A percentile compares a stretch with the other conserved stretches of the same genome.
phyloP scores from a whole-genome alignment of 2,113 vertebrate genomes.

The Apaloderma vittatum region DNA sequence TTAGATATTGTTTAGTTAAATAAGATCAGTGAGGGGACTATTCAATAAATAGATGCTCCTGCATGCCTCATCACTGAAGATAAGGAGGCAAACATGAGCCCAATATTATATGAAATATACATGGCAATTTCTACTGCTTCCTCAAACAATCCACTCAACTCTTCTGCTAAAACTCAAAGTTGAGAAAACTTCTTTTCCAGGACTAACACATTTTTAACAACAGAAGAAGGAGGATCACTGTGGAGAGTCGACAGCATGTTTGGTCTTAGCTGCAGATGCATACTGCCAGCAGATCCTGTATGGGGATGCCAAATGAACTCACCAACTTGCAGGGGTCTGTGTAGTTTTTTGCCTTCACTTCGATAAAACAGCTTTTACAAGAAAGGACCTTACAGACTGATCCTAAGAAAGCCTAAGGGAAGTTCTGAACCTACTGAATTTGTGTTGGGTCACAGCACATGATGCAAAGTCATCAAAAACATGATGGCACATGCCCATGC shows the following conservation, averaged over 20 bases:
- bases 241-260: not conserved
- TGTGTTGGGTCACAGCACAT: not conserved
- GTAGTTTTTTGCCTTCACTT: not conserved
- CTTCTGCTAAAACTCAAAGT: not conserved
- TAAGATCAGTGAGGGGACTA: not conserved
- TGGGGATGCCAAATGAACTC: not conserved
- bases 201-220: not conserved
- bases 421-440: not conserved
- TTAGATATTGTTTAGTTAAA: not conserved
- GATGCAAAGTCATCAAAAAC: not conserved
- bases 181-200: not conserved
- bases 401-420: not conserved
- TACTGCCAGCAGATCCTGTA: not conserved
- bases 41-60: not conserved
- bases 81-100: not conserved
- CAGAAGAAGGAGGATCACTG: not conserved
- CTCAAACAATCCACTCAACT: not conserved
- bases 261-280: not conserved
- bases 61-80: not conserved
- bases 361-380: not conserved
- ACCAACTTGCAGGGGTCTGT: not conserved
- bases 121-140: not conserved
- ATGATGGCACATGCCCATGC: rapidly evolving
- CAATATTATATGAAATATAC: not conserved
- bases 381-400: not conserved